Evolutionary conservation across 2,888 invertebrate species (phyloP), one percentile per base, ranked within the genome.

Genomic region (Meta bourneti): DNA sequence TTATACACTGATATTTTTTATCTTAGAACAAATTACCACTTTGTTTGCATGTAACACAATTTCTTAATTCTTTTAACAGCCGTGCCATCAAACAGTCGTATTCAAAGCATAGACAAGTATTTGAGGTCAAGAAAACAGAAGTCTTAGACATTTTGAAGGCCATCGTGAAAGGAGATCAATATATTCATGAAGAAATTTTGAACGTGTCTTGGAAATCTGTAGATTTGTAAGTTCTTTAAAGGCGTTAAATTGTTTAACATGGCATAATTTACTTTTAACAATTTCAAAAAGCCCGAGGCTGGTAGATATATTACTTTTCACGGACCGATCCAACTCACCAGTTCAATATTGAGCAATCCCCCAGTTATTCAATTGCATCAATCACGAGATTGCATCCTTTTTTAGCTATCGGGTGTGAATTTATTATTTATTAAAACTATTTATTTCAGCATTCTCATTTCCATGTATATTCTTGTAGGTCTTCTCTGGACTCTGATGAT

Each of bases 101-200:
- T 75, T 48, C 69, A 6, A 91, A 74, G 51, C 71, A 79, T 51
- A 75, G 49, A 16, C 48, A 71, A 20, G 72, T 83, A 51, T 61
- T 88, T 49, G 19, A 83, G n/a, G 34, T 51, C 6, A 91, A 91
- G 71, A 78, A 72, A 79, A 48, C 19, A 6, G 91, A 91, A 69
- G 61, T 91, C 11, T 19, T 82, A 7, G 77, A 83, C 9, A 51
- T 83, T 72, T 78, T 91, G 16, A 34, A 13, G 6, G 51, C 19
- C 9, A 78, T 87, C 70, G 7, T 91, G 11, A 69, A 79, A 16
- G 87, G 91, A 13, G 91, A 91, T 83, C 34, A 83, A 69, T 71
- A 72, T 9, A 87, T 91, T 51, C 77, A 87, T 69, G 77, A 79
- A 79, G 69, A 79, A 49, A 51, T 91, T 49, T 69, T 91, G 13